Evolutionary conservation across 2,888 invertebrate genomes (phyloP).

Genomic region (Apodemia duryi): DNA sequence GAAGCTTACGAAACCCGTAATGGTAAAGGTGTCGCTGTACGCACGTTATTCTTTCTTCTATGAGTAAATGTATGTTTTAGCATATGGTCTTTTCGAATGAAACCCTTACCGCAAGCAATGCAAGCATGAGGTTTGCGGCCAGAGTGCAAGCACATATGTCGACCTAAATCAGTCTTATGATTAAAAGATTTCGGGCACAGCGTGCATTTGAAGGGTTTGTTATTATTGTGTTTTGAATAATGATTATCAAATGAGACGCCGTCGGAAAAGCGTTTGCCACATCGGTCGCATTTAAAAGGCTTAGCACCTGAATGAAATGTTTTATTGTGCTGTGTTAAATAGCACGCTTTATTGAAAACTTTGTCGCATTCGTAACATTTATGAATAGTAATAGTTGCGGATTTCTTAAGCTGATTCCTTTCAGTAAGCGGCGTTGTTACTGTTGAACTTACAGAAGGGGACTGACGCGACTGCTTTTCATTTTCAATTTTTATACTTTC

Average conservation of each 20-base stretch:
- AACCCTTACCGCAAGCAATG: slow-evolving; percentile 90
- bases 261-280: slow-evolving; percentile 90
- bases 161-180: slow-evolving; percentile 92
- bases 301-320: slow-evolving; percentile 92
- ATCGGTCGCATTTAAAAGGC: slow-evolving; percentile 90
- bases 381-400: slow-evolving; percentile 58
- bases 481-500: slow-evolving; percentile 67
- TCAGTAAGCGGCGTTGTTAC: slow-evolving; percentile 65
- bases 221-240: slow-evolving; percentile 86
- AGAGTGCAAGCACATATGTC: slow-evolving; percentile 93
- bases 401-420: slow-evolving; percentile 61
- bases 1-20: slow-evolving; percentile 20
- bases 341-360: slow-evolving; percentile 91
- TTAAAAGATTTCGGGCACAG: slow-evolving; percentile 93
- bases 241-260: slow-evolving; percentile 86
- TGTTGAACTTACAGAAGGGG: slow-evolving; percentile 59
- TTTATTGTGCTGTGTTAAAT: slow-evolving; percentile 94
- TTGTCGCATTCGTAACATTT: slow-evolving; percentile 92
- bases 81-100: slow-evolving; percentile 95
- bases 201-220: slow-evolving; percentile 92
- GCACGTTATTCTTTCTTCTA: slow-evolving; percentile 76
- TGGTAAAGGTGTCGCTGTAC: slow-evolving; percentile 47
- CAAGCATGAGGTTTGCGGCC: slow-evolving; percentile 91
- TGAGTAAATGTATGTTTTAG: slow-evolving; percentile 92
- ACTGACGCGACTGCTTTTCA: slow-evolving; percentile 54